phyloP scores from a whole-genome alignment of 2,113 vertebrate species.

The Vombatus ursinus region DNA sequence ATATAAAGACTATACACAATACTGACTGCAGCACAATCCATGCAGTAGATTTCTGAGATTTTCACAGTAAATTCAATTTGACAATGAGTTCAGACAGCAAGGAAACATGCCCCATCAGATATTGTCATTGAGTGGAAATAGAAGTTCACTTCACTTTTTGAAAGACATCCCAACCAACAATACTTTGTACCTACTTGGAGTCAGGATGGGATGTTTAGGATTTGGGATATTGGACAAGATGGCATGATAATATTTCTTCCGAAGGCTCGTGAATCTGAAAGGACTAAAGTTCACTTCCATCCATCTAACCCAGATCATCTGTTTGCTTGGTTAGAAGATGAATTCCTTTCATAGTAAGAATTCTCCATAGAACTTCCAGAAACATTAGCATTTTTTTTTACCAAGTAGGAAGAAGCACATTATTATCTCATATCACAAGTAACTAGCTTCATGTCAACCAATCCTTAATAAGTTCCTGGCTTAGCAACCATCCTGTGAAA shows the following conservation, averaged over 20 bases:
- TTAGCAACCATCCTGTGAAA: conserved; percentile 92
- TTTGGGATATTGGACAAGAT: conserved; percentile 96
- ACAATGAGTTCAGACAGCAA: conserved; percentile 96
- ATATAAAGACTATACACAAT: conserved; percentile 90
- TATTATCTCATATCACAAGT: conserved; percentile 86
- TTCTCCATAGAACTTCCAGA: conserved; percentile 86
- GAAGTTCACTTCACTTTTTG: conserved; percentile 95
- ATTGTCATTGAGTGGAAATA: conserved; percentile 91
- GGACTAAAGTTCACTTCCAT: conserved; percentile 96
- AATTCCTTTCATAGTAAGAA: conserved; percentile 96
- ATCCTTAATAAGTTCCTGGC: conserved; percentile 90
- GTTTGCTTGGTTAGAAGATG: conserved; percentile 98
- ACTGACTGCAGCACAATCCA: conserved; percentile 97
- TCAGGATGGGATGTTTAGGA: conserved; percentile 96
- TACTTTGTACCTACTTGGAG: conserved; percentile 91
- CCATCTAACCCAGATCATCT: conserved; percentile 96
- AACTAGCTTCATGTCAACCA: conserved; percentile 86
- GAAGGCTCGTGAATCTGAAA: conserved; percentile 96
- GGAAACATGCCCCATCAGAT: conserved; percentile 93
- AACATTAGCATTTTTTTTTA: conserved; percentile 89
- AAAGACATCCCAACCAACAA: conserved; percentile 96
- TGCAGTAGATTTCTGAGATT: conserved; percentile 94
- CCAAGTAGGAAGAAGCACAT: conserved; percentile 89
- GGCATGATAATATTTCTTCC: conserved; percentile 93
- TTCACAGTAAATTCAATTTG: conserved; percentile 98